Evolutionary conservation across 2,888 invertebrate species (phyloP).

Genomic region (Elysia crispata): DNA sequence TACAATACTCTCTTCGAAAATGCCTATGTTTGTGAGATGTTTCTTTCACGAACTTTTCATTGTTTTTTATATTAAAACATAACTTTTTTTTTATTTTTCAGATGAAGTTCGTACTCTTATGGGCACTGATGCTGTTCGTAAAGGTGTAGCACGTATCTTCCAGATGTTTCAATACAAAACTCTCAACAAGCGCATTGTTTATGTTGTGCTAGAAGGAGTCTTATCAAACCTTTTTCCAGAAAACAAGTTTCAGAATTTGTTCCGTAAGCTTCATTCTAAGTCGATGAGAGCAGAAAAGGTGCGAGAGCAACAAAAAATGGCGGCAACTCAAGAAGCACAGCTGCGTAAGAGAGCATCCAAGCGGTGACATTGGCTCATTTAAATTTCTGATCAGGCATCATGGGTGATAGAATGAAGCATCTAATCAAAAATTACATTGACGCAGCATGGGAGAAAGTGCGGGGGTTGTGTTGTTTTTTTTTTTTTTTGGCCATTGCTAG

Average conservation of each 20-base stretch:
- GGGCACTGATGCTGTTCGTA: slow-evolving; percentile 90
- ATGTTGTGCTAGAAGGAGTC: slow-evolving; percentile 90
- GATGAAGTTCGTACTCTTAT: slow-evolving; percentile 94
- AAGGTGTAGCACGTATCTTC: slow-evolving; percentile 89
- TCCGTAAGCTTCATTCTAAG: slow-evolving; percentile 85
- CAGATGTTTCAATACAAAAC: slow-evolving; percentile 91
- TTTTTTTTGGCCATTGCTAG: too few relatives aligned
- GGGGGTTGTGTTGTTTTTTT: too few relatives aligned
- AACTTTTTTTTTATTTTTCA: slow-evolving; percentile 73
- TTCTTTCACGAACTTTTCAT: too few relatives aligned
- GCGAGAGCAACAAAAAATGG: slow-evolving; percentile 38
- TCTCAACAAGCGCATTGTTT: slow-evolving; percentile 89
- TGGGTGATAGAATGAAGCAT: too few relatives aligned
- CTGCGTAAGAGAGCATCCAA: slow-evolving; percentile 28
- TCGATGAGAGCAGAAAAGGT: slow-evolving; percentile 62
- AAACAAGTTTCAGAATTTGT: slow-evolving; percentile 85
- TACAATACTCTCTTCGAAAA: too few relatives aligned
- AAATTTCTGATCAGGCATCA: too few relatives aligned
- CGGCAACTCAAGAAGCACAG: slow-evolving; percentile 36
- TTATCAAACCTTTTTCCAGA: slow-evolving; percentile 88
- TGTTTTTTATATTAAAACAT: too few relatives aligned
- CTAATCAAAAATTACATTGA: too few relatives aligned
- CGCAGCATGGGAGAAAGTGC: too few relatives aligned
- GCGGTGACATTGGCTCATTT: slow-evolving; percentile 19
- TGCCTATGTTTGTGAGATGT: too few relatives aligned